These are phyloP conservation scores for Serrognathus titanus DNA, from an alignment of 2,888 invertebrate genomes.

Conservation along the genomic window DNA sequence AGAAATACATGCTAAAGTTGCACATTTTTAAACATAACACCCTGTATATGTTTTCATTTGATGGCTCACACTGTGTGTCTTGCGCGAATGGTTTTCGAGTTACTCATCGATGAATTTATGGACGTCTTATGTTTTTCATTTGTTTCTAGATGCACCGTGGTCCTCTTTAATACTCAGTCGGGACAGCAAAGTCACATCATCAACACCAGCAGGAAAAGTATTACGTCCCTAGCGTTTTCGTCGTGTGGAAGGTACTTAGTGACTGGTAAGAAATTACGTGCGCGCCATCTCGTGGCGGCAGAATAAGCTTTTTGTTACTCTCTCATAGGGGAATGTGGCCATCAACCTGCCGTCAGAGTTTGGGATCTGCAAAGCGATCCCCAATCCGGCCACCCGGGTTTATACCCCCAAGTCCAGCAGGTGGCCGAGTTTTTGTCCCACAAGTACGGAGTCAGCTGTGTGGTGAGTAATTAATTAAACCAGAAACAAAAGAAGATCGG, in stretches of 20 bases:
- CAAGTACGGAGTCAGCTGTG: slow-evolving; percentile 94
- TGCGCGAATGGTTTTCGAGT: no score
- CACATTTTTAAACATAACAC: no score
- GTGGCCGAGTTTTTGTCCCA: slow-evolving; percentile 93
- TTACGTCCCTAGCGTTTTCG: slow-evolving; percentile 90
- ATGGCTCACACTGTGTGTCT: no score
- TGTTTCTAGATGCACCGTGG: slow-evolving; percentile 85
- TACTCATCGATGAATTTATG: neutral
- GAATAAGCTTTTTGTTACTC: no score
- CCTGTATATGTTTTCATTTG: no score
- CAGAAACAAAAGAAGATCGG: neutral
- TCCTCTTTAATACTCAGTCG: slow-evolving; percentile 84
- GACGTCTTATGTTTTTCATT: no score
- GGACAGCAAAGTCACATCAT: slow-evolving; percentile 83
- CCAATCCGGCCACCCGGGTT: slow-evolving; percentile 52
- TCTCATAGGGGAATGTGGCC: slow-evolving; percentile 81
- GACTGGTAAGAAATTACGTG: slow-evolving; percentile 51
- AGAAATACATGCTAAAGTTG: no score
- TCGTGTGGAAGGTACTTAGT: slow-evolving; percentile 89
- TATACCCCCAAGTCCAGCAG: slow-evolving; percentile 61
- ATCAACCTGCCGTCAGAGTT: slow-evolving; percentile 86
- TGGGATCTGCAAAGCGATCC: slow-evolving; percentile 81
- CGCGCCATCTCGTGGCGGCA: no score
- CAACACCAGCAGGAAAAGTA: slow-evolving; percentile 85
- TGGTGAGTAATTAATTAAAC: slow-evolving; percentile 62